Conservation (phyloP, 2,888 invertebrate genomes). For the Nomada lathburiana region DNA sequence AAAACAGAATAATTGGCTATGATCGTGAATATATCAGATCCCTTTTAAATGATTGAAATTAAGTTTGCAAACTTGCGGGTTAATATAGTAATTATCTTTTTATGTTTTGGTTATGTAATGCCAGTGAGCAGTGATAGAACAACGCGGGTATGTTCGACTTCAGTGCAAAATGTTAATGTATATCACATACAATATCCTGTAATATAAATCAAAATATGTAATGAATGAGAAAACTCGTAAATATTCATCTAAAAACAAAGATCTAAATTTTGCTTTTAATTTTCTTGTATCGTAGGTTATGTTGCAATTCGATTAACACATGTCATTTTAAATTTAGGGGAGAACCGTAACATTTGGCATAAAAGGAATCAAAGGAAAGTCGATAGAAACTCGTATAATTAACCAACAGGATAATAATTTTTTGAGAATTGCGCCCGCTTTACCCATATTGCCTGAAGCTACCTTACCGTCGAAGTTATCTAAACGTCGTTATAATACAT, state of each 20-base stretch:
- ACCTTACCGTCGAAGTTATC: conserved; percentile 79
- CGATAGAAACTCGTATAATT: conserved; percentile 52
- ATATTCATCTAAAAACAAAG: neutral
- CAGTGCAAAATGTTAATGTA: conserved; percentile 6
- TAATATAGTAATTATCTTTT: conserved; percentile 33
- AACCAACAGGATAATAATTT: conserved; percentile 73
- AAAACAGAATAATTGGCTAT: conserved; percentile 4
- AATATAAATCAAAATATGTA: neutral
- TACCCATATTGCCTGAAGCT: conserved; percentile 81
- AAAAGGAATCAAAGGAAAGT: conserved; percentile 78
- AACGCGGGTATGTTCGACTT: conserved; percentile 59
- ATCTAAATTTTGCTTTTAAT: neutral
- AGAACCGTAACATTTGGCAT: conserved; percentile 76
- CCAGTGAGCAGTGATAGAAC: conserved; percentile 79
- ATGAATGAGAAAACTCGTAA: neutral
- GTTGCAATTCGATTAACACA: neutral
- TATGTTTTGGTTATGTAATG: conserved; percentile 80
- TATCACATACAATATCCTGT: neutral
- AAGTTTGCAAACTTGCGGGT: conserved; percentile 15
- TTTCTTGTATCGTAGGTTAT: neutral
- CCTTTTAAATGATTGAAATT: conserved; percentile 37
- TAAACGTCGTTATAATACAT: conserved; percentile 78
- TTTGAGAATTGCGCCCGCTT: conserved; percentile 81
- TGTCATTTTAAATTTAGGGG: conserved; percentile 64
- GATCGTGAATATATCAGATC: conserved; percentile 29